Evolutionary conservation across 2,888 invertebrate species (phyloP), one percentile per base, ranked within the genome.

Genomic region (Scotopteryx bipunctaria): DNA sequence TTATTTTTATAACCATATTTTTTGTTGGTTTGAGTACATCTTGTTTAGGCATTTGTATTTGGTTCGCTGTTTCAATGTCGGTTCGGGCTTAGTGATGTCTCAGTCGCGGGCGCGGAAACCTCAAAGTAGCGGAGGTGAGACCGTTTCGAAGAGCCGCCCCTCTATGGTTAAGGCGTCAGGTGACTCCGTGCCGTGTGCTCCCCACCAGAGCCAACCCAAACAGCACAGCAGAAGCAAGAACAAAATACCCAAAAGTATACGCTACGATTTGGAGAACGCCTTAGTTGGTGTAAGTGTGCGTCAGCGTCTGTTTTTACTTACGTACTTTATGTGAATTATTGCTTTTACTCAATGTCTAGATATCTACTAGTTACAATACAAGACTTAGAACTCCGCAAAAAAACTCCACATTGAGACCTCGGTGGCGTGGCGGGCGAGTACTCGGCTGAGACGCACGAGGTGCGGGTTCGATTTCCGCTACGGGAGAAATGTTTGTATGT

Each of bases 251-350:
- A 83, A 79, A 69, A 77, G 52, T 48, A 51, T 88, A 38, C 83
- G 87, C 6, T 77, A 80, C 54, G 89, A 88, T 48, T 73, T 90
- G 65, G 86, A 89, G 57, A 86, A 82, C 56, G 85, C 89, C 11
- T 73, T 90, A 60, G 77, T 90, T 58, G 73, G 81, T 59, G 89
- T 87, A 69, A 81, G 86, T 73, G 16, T 15, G 8, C 19, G n/a
- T n/a, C n/a, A n/a, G n/a, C n/a, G n/a, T 4, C 29, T 32, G 5
- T 19, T 19, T 9, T 17, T 5, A 6, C 2, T 23, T 21, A 8
- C n/a, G 5, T 23, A 23, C 2, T 23, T 23, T 23, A 5, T 21
- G 1, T 6, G 21, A 21, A 8, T 6, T n/a, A n/a, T n/a, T n/a
- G n/a, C n/a, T n/a, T n/a, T n/a, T n/a, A n/a, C n/a, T n/a, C n/a